Evolutionary conservation across 2,113 vertebrate genomes (phyloP), one percentile per base, ranked within the genome.

Genomic region (Piprites chloris): DNA sequence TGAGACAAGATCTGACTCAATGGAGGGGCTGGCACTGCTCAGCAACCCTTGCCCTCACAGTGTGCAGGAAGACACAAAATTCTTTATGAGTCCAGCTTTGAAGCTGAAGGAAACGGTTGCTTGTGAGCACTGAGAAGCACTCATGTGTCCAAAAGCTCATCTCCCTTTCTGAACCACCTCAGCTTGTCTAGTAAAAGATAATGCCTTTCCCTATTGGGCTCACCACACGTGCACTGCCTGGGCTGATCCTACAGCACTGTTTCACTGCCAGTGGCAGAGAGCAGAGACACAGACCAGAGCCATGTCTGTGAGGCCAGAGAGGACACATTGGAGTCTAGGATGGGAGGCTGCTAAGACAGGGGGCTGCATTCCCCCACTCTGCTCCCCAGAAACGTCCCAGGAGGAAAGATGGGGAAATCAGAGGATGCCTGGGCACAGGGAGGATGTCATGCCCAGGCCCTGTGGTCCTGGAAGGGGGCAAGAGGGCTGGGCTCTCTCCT

Each of bases 201-300:
- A 0, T 62, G 72, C 42, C 37, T 81, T 87, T 74, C 32, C 39
- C 41, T n/a, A 8, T 18, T 2, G 2, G 24, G 3, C 20, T 76
- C 0, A 0, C 41, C 71, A 32, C 0, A 0, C 15, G 2, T 4
- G 7, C 58, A 59, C 9, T 5, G 0, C 33, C n/a, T 14, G 33
- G 72, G n/a, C 33, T 73, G 44, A 13, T 56, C 79, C 28, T 3
- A 2, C 33, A 65, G 32, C 1, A 6, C 19, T 1, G 1, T 35
- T 82, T 47, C 1, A 0, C 68, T 63, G 73, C 3, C 28, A 52
- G 50, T 7, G 41, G 59, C 10, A 77, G 41, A 67, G 52, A 81
- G 37, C 6, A 2, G 65, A 69, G 30, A 5, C 5, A 1, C 24
- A 33, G 56, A 46, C 42, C 74, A 63, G 39, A 83, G 30, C 16